Evolutionary conservation across 2,797 vertebrate genomes (phyloP), one percentile per base, ranked within the genome.

Genomic region (Sphaeramia orbicularis): DNA sequence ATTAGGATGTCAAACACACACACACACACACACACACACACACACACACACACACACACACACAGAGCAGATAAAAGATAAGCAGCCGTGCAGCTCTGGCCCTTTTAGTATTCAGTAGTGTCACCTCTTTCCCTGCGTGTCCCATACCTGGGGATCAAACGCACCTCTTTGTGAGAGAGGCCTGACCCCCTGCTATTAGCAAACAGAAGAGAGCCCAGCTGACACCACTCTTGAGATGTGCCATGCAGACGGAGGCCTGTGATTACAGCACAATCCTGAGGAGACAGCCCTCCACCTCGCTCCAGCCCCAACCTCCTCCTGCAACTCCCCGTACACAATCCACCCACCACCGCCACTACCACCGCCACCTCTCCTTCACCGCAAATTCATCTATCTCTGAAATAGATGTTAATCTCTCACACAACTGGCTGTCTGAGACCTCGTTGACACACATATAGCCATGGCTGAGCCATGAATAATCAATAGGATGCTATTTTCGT

Each of bases 111-210:
- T 90, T 90, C 85, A 85, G 87, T 14, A 36, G 78, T 69, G 74
- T 88, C 87, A 79, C 86, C 88, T 81, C 84, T 65, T 47, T 82
- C 80, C 81, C 81, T 76, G 56, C 19, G 54, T 72, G 84, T 84
- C 80, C 83, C 79, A 44, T 91, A 92, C 91, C 86, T 91, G 87
- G 83, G 85, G 90, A 93, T 92, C 90, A 91, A 91, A 88, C 82
- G 78, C 81, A 88, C 78, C 80, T 91, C 91, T 93, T 91, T 92
- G 88, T 84, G 86, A 81, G 82, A 85, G 84, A 84, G 83, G 69
- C 82, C 88, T 91, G 89, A 91, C 88, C 89, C 86, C 89, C 82
- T 77, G 85, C 89, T 93, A 92, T 93, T 91, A 92, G 89, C 89
- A 90, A 91, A 93, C 90, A 92, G 85, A 90, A 67, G 86, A 90